Percentiles rank a stretch among this genome's conserved stretches.
Conservation (phyloP, 1,140 invertebrate genomes). For the Drosophila tristis region DNA sequence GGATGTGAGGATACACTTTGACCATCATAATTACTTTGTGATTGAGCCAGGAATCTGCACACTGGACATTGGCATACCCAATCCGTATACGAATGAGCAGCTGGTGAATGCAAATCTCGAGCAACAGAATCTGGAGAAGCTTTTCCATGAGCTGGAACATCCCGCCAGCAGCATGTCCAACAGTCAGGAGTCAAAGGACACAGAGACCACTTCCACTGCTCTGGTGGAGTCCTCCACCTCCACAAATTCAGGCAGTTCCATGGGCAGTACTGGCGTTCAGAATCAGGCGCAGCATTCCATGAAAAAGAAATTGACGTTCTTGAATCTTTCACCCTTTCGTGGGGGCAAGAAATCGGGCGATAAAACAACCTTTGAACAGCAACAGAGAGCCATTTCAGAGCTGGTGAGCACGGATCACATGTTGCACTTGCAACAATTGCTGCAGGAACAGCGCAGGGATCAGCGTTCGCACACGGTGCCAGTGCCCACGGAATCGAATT, state of each 20-base stretch:
- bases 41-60: conserved; percentile 76
- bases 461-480: conserved; percentile 75
- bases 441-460: conserved; percentile 59
- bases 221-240: conserved; percentile 78
- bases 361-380: conserved; percentile 25
- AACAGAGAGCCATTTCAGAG: conserved; percentile 66
- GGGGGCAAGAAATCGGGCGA: conserved; percentile 39
- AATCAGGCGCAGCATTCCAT: conserved; percentile 53
- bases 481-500: conserved; percentile 81
- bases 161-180: conserved; percentile 75
- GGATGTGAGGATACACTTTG: conserved; percentile 48
- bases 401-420: conserved; percentile 76
- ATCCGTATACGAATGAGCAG: conserved; percentile 77
- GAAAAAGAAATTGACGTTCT: conserved; percentile 75
- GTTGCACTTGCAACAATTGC: conserved; percentile 71
- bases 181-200: conserved; percentile 80
- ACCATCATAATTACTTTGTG: conserved; percentile 83
- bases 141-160: conserved; percentile 51
- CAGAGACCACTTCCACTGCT: conserved; percentile 78
- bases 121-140: conserved; percentile 60
- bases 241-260: conserved; percentile 66
- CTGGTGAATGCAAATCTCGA: conserved; percentile 73
- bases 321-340: conserved; percentile 78
- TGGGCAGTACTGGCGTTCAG: conserved; percentile 47
- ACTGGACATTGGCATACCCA: conserved; percentile 78